Conservation (phyloP, 1,140 invertebrate genomes). For the Sogatella furcifera region DNA sequence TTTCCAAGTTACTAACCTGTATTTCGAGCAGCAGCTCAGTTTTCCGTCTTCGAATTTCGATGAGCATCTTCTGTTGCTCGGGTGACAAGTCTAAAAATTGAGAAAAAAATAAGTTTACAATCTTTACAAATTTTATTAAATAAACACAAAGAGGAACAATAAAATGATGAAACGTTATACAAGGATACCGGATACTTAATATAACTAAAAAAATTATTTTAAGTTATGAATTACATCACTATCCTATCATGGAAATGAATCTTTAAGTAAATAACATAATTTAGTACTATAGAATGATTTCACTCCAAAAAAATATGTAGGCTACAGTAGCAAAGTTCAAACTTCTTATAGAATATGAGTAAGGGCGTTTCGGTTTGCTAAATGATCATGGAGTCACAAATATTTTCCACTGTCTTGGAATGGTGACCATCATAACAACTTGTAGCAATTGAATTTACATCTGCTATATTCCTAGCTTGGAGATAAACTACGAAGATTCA, state of each 20-base stretch:
- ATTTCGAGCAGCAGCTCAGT: conserved; percentile 85
- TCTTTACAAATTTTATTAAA: neutral
- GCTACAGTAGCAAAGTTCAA: too few relatives aligned
- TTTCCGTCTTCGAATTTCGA: conserved; percentile 80
- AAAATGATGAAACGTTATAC: neutral
- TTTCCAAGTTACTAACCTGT: conserved; percentile 60
- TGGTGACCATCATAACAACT: too few relatives aligned
- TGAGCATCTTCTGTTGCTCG: conserved; percentile 81
- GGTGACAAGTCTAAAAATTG: conserved; percentile 73
- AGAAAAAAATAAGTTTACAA: neutral
- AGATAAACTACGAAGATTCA: too few relatives aligned
- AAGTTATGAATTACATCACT: too few relatives aligned
- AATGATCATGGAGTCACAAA: too few relatives aligned
- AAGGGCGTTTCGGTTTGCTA: neutral
- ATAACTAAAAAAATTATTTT: too few relatives aligned
- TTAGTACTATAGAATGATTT: neutral
- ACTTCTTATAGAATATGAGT: neutral
- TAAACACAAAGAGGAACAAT: neutral
- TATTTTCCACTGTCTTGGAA: too few relatives aligned
- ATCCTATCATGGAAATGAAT: too few relatives aligned
- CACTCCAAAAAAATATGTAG: neutral
- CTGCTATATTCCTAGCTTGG: too few relatives aligned
- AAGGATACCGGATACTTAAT: neutral
- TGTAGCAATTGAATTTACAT: too few relatives aligned
- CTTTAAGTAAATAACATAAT: too few relatives aligned